Evolutionary conservation across 2,113 vertebrate genomes (phyloP).

Genomic region (Dicrurus megarhynchus): DNA sequence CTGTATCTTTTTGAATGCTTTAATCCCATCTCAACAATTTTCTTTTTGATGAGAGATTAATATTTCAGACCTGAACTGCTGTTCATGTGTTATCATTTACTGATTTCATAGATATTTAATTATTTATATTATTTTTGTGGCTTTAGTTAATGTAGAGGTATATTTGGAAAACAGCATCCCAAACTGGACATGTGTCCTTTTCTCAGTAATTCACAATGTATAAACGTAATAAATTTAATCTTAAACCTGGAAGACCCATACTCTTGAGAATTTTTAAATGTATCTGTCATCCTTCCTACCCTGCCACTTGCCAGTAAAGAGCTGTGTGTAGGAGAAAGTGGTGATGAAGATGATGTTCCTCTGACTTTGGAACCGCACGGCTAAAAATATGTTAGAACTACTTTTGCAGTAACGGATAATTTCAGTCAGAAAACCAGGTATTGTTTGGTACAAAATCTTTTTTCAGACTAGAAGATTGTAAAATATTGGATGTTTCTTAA

Average conservation of each 20-base stretch:
- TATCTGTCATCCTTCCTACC: background rate
- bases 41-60: background rate
- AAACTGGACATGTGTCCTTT: background rate
- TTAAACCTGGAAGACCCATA: background rate
- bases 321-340: background rate
- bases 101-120: background rate
- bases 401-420: background rate
- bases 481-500: background rate
- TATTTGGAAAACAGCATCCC: background rate
- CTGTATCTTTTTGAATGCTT: background rate
- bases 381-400: background rate
- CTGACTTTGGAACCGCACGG: background rate
- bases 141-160: background rate
- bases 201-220: background rate
- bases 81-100: background rate
- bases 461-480: background rate
- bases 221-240: background rate
- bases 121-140: background rate
- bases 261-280: background rate
- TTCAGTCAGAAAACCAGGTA: background rate
- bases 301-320: background rate
- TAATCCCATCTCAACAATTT: accelerated
- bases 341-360: background rate
- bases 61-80: background rate
- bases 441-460: background rate